Percentiles rank a stretch among this genome's conserved stretches.
Evolutionary conservation across 2,113 vertebrate species (phyloP).

Genomic region (Cochlearius cochlearius): DNA sequence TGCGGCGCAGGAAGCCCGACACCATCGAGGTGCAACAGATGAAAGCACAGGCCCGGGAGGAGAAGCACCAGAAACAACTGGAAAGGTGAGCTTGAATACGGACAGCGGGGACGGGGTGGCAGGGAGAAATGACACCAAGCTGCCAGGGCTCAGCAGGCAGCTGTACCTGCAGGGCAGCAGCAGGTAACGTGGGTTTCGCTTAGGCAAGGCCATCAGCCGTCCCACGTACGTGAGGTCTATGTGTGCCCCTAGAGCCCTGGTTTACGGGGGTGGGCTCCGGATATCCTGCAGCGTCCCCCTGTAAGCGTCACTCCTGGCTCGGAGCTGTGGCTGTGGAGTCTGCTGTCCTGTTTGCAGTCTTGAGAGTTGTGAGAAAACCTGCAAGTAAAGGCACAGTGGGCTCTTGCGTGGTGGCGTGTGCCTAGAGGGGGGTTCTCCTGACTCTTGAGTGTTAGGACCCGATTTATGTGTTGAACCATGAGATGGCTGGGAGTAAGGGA

Average conservation of each 20-base stretch:
- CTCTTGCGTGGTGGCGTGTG: neutral
- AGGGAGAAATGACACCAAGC: neutral
- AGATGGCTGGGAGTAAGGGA: neutral
- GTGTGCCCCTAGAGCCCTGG: neutral
- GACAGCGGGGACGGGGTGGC: neutral
- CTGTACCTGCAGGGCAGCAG: neutral
- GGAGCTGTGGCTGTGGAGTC: neutral
- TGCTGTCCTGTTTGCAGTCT: neutral
- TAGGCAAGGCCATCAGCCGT: neutral
- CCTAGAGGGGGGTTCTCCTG: neutral
- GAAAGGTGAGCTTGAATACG: conserved; percentile 76
- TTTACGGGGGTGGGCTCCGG: fast-evolving
- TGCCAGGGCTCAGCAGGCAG: neutral
- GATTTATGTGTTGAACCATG: neutral
- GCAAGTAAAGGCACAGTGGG: neutral
- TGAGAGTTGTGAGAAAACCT: neutral
- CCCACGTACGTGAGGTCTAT: fast-evolving
- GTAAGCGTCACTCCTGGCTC: neutral
- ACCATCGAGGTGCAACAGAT: conserved; percentile 98
- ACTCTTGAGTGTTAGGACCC: neutral
- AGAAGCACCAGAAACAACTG: conserved; percentile 89
- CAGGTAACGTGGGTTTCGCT: fast-evolving
- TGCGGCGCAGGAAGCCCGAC: conserved; percentile 94
- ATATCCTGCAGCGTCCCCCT: neutral
- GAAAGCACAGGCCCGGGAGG: conserved; percentile 94